Conservation (phyloP, 2,797 vertebrate species). For the Anniella stebbinsi region DNA sequence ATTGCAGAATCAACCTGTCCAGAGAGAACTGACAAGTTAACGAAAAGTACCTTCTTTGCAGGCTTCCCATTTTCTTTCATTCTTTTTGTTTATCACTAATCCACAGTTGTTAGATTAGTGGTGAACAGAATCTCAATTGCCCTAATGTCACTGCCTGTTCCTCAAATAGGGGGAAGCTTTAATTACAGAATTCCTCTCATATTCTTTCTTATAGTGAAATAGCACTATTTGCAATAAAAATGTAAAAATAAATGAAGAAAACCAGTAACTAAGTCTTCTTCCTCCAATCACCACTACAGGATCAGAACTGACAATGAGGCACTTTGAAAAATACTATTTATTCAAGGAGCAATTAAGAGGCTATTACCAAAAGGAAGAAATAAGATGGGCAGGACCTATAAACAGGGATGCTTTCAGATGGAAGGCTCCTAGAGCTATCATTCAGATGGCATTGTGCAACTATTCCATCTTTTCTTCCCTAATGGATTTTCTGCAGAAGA, state of each 20-base stretch:
- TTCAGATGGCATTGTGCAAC: no score
- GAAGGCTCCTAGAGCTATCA: no score
- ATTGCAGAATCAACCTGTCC: neutral
- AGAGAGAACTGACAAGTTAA: neutral
- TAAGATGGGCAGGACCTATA: neutral
- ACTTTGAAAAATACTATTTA: neutral
- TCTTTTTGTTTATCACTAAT: neutral
- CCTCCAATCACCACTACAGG: no score
- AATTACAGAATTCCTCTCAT: neutral
- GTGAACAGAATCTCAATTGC: neutral
- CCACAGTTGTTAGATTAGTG: neutral
- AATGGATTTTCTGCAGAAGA: no score
- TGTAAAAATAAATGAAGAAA: neutral
- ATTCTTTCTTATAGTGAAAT: neutral
- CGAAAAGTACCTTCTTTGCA: neutral
- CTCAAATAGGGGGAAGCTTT: no score
- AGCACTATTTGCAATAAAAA: neutral
- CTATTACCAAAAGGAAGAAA: neutral
- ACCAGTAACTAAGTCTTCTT: neutral
- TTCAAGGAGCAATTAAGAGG: neutral
- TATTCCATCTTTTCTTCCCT: no score
- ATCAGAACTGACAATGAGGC: neutral
- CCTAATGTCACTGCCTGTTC: neutral
- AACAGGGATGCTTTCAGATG: neutral
- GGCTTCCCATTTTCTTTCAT: neutral